Percentiles rank a stretch among this genome's conserved stretches.
Evolutionary conservation across 2,113 vertebrate genomes (phyloP).

Genomic region (sheep (Ovis aries)): DNA sequence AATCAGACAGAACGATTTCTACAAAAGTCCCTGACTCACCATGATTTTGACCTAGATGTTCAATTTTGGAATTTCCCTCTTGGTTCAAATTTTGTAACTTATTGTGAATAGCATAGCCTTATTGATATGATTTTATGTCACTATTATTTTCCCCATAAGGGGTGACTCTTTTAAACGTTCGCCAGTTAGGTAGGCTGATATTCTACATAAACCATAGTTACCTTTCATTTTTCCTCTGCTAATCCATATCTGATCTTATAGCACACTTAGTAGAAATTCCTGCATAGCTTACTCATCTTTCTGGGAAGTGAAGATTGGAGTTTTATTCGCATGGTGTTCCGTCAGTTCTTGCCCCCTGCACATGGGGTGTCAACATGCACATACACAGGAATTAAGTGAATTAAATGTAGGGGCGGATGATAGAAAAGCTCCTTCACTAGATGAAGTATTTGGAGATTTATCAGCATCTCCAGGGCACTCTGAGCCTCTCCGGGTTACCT

Average conservation of each 20-base stretch:
- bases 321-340: neutral
- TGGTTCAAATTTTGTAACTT: neutral
- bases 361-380: neutral
- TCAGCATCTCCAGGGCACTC: conserved; percentile 46
- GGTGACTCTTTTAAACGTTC: conserved; percentile 16
- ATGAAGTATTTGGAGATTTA: conserved; percentile 38
- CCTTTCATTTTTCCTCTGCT: neutral
- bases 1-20: neutral
- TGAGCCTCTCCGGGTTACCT: conserved; percentile 56
- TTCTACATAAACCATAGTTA: neutral
- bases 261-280: neutral
- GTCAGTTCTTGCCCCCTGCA: neutral
- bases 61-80: neutral
- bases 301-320: neutral
- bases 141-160: neutral
- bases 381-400: conserved; percentile 23
- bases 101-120: neutral
- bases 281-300: neutral
- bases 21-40: neutral
- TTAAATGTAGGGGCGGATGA: neutral
- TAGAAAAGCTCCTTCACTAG: conserved; percentile 2
- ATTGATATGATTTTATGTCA: neutral
- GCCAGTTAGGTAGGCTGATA: neutral
- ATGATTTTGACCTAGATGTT: neutral
- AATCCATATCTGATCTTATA: neutral